These are phyloP conservation scores for Cyphomyrus plagiostoma DNA, from an alignment of 2,113 vertebrate genomes.

Conservation along the genomic window DNA sequence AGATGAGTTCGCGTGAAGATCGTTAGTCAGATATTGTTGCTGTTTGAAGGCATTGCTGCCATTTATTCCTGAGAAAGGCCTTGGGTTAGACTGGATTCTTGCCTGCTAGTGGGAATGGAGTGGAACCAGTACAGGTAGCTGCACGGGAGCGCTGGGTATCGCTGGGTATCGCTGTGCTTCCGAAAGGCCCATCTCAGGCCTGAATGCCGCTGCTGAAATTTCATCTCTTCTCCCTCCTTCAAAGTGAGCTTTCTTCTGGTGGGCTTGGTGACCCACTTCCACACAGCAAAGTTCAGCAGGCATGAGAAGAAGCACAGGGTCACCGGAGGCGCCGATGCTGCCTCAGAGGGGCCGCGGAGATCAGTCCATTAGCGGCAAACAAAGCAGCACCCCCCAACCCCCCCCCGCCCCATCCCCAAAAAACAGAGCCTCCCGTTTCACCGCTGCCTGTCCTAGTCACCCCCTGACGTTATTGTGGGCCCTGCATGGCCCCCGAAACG, in stretches of 20 bases:
- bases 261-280: slow-evolving; percentile 66
- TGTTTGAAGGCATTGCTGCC: background rate
- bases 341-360: slow-evolving; percentile 52
- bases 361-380: slow-evolving; percentile 39
- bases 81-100: background rate
- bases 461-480: background rate
- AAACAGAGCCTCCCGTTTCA: background rate
- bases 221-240: slow-evolving; percentile 22
- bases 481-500: background rate
- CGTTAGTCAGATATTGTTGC: background rate
- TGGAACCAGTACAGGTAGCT: background rate
- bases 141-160: background rate
- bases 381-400: background rate
- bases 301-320: slow-evolving; percentile 61
- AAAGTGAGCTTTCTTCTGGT: slow-evolving; percentile 78
- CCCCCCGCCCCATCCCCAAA: background rate
- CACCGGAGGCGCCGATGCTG: slow-evolving; percentile 42
- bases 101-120: background rate
- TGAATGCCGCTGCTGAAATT: background rate
- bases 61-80: background rate
- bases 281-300: slow-evolving; percentile 67
- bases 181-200: background rate
- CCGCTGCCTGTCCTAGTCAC: background rate
- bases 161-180: background rate
- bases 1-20: background rate